Percentiles rank a stretch among this genome's conserved stretches.
Evolutionary conservation across 2,113 vertebrate genomes (phyloP).

Genomic region (Triplophysa dalaica): DNA sequence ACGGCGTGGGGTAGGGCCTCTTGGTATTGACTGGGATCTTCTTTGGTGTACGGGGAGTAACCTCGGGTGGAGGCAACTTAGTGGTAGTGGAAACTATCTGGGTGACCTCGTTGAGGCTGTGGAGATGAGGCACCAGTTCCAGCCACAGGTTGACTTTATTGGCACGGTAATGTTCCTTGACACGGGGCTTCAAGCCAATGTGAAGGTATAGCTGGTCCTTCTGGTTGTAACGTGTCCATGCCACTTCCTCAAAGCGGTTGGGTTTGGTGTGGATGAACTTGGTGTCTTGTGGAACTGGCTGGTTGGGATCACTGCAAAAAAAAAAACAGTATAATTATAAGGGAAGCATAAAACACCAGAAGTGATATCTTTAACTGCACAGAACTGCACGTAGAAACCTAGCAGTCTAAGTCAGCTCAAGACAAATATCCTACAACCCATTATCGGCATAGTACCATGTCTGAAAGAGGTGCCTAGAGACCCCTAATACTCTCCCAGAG

Average conservation of each 20-base stretch:
- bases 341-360: not conserved
- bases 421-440: constrained; percentile 42
- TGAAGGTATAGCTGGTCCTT: constrained; percentile 98
- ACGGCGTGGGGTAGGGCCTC: constrained; percentile 86
- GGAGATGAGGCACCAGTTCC: constrained; percentile 96
- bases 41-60: constrained; percentile 88
- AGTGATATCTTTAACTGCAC: constrained; percentile 36
- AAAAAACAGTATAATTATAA: constrained; percentile 1
- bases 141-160: constrained; percentile 98
- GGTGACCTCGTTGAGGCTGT: constrained; percentile 97
- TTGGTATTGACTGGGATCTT: constrained; percentile 83
- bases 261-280: constrained; percentile 99
- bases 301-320: constrained; percentile 89
- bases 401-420: not conserved
- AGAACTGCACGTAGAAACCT: constrained; percentile 45
- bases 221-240: constrained; percentile 97
- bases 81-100: constrained; percentile 97
- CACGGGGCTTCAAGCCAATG: constrained; percentile 95
- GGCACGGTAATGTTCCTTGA: constrained; percentile 97
- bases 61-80: constrained; percentile 93
- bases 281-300: constrained; percentile 97
- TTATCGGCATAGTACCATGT: constrained; percentile 60
- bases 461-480: constrained; percentile 55
- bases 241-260: constrained; percentile 98
- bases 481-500: constrained; percentile 58